Evolutionary conservation across 2,113 vertebrate genomes (phyloP), one percentile per base, ranked within the genome.

Genomic region (Mormoops blainvillei): DNA sequence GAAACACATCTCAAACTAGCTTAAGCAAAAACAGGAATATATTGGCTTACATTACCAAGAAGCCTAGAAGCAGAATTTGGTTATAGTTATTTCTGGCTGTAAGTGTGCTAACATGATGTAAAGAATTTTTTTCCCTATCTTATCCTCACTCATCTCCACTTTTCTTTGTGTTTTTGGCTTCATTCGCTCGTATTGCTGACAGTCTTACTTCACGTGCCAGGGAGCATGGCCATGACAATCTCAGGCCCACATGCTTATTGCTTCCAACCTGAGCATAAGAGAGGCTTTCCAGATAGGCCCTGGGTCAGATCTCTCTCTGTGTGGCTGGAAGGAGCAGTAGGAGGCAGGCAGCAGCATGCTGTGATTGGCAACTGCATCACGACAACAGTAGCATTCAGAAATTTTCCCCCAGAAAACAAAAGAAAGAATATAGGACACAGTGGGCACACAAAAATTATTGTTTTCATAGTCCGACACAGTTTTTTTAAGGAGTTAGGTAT

Each of bases 1-100:
- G 33, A 92, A 94, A 54, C 31, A 28, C 91, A 95, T 38, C 56
- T 88, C 65, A 92, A 87, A 84, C 3, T 82, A 87, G 68, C 19
- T 50, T 61, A 89, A 89, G 43, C 52, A 78, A 89, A 95, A 84
- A 26, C 1, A 71, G 33, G n/a, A 91, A 52, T 50, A 70, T 91
- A 88, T 67, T 91, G 48, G 15, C 19, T 95, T 96, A 85, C 33
- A 67, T 93, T 80, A 85, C 48, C 70, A 71, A 86, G 50, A 80
- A 81, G 28, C 5, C 58, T 13, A 87, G 52, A 33, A 91, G n/a
- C 48, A 93, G 52, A 24, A 14, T 85, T 90, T 78, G 48, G 33
- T n/a, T 95, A 92, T 73, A 45, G 31, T 41, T 89, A 22, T 70
- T 87, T 73, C 52, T 48, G 45, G 18, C 81, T 91, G 4, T 65